phyloP scores from a whole-genome alignment of 2,113 vertebrate species.

The Sclerurus mexicanus region DNA sequence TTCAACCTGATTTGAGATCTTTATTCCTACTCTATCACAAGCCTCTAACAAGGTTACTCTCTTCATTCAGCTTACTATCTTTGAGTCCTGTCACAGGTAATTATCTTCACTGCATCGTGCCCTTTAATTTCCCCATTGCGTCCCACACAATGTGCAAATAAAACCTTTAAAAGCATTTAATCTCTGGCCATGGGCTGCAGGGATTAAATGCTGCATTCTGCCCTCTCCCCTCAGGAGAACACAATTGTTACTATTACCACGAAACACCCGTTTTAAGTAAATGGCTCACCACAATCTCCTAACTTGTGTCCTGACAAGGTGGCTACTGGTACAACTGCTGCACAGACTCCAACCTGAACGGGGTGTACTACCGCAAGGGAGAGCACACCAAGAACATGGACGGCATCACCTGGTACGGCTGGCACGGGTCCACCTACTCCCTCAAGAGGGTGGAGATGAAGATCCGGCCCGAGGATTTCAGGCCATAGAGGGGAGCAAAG shows the following conservation, averaged over 20 bases:
- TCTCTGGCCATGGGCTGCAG: background rate
- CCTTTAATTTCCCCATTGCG: background rate
- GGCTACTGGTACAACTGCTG: conserved; percentile 99
- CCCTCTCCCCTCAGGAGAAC: fast-evolving
- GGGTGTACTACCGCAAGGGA: conserved; percentile 87
- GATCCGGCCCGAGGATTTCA: conserved; percentile 88
- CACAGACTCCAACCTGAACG: conserved; percentile 96
- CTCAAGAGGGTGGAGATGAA: conserved; percentile 96
- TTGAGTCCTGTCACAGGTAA: background rate
- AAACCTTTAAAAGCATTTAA: background rate
- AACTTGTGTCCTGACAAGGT: conserved; percentile 67
- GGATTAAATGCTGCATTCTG: background rate
- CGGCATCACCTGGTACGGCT: conserved; percentile 96
- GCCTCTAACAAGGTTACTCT: background rate
- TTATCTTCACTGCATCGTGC: background rate
- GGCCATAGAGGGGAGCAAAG: conserved; percentile 22
- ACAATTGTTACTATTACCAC: background rate
- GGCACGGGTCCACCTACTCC: conserved; percentile 93
- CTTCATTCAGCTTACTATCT: background rate
- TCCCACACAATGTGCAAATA: background rate
- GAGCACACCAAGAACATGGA: conserved; percentile 85
- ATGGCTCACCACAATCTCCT: background rate
- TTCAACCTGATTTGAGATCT: background rate
- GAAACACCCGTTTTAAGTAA: background rate
- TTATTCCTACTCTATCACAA: background rate